Base-by-base conservation (phyloP, 2,797 vertebrate genomes). In the Balearica regulorum region DNA sequence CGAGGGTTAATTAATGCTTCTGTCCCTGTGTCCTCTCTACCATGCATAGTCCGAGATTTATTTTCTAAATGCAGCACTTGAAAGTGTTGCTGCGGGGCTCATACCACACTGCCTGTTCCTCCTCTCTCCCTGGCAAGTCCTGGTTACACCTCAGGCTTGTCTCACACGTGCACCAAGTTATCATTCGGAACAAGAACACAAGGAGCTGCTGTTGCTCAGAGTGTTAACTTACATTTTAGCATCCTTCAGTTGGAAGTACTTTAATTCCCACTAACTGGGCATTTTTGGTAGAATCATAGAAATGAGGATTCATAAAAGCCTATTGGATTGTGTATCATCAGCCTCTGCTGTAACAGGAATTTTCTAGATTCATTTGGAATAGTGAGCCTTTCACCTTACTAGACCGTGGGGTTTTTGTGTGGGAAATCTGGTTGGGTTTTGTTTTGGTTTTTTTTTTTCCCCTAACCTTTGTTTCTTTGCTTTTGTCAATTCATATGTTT, bases 101-200 rank as follows among this genome's bases (percentile, higher is more conserved):
- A 26, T 39, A 41, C 35, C 64, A 37, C 31, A 80, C 76, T 82
- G 80, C 28, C 58, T 78, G 54, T 90, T 95, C 61, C 73, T 94
- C 19, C 46, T 78, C 37, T 92, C 68, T 78, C 90, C 5, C 5
- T 89, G 58, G 89, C 89, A 95, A 92, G 64, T 79, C 55, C 22
- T 93, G 83, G 72, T 91, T 82, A 77, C 80, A 80, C 93, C 85
- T 94, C 58, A 35, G 85, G 94, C 89, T 90, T 90, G 58, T 86
- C 89, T 96, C 72, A 84, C 76, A 84, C 35, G 21, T 35, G 55
- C 58, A 91, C 43, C 77, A 76, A 79, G 91, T 94, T 94, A 61
- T 83, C 76, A 83, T 94, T 87, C 66, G 82, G 85, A 90, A n/a
- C 33, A 87, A 87, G 46, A 86, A 39, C 48, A 94, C 66, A 60